A percentile compares a stretch with the other conserved stretches of the same genome.
phyloP scores from a whole-genome alignment of 2,797 vertebrate genomes.

The Bradypus variegatus region DNA sequence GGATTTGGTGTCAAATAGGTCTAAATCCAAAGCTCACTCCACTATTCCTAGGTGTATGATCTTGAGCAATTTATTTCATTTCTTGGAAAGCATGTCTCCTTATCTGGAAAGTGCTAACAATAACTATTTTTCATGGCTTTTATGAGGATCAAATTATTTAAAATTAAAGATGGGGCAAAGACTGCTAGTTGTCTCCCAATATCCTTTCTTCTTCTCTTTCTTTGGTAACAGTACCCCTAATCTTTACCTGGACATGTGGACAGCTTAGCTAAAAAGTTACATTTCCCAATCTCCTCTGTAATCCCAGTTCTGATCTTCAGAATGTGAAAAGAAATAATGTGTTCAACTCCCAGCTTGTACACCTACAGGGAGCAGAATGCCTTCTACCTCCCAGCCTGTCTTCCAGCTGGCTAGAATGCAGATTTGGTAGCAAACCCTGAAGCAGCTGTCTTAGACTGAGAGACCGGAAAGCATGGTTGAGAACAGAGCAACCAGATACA shows the following conservation, averaged over 20 bases:
- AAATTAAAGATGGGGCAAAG: neutral
- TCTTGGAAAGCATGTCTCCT: neutral
- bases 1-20: neutral
- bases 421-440: neutral
- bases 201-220: too few relatives aligned
- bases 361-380: neutral
- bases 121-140: neutral
- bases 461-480: neutral
- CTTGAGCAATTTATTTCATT: neutral
- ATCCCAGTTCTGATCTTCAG: neutral
- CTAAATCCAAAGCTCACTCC: neutral
- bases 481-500: neutral
- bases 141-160: neutral
- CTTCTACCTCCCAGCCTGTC: neutral
- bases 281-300: too few relatives aligned
- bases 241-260: neutral
- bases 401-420: neutral
- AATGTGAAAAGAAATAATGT: neutral
- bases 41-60: too few relatives aligned
- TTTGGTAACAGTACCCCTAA: neutral
- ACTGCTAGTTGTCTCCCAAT: too few relatives aligned
- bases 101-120: neutral
- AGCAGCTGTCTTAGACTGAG: neutral
- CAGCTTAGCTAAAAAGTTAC: too few relatives aligned
- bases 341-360: neutral